phyloP scores from a whole-genome alignment of 2,113 vertebrate genomes.

The Hirundichthys speculiger region DNA sequence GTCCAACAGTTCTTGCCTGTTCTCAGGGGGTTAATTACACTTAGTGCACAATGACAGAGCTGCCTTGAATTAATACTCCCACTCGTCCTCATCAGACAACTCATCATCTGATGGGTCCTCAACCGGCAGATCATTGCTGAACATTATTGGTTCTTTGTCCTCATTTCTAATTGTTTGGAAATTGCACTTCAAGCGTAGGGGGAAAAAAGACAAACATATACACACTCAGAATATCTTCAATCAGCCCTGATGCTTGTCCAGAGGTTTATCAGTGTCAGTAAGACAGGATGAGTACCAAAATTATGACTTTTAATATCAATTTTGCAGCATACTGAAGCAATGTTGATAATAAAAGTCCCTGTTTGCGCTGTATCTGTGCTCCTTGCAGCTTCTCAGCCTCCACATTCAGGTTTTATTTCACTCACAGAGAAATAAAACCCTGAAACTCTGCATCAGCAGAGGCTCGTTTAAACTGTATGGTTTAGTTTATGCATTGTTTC shows the following conservation, averaged over 20 bases:
- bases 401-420: neutral
- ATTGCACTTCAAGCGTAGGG: slow-evolving; percentile 6
- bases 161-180: slow-evolving; percentile 4
- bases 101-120: slow-evolving; percentile 20
- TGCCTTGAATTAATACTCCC: slow-evolving; percentile 47
- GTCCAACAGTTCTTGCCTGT: slow-evolving; percentile 8
- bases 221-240: slow-evolving; percentile 3
- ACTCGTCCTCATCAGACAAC: slow-evolving; percentile 30
- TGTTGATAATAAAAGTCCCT: slow-evolving; percentile 15
- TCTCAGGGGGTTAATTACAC: slow-evolving; percentile 52
- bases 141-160: slow-evolving; percentile 1
- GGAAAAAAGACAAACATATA: neutral
- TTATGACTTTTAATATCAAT: slow-evolving; percentile 24
- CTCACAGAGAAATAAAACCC: neutral
- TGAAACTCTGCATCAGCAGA: neutral
- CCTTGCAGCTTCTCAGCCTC: neutral
- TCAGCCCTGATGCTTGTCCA: slow-evolving; percentile 12
- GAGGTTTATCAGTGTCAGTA: neutral
- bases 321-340: slow-evolving; percentile 41
- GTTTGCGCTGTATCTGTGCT: neutral
- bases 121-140: slow-evolving; percentile 16
- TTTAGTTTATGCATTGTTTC: neutral
- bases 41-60: slow-evolving; percentile 40
- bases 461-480: neutral
- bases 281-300: neutral